Base-by-base conservation (phyloP, 1,140 invertebrate species). In the Cotesia typhae region DNA sequence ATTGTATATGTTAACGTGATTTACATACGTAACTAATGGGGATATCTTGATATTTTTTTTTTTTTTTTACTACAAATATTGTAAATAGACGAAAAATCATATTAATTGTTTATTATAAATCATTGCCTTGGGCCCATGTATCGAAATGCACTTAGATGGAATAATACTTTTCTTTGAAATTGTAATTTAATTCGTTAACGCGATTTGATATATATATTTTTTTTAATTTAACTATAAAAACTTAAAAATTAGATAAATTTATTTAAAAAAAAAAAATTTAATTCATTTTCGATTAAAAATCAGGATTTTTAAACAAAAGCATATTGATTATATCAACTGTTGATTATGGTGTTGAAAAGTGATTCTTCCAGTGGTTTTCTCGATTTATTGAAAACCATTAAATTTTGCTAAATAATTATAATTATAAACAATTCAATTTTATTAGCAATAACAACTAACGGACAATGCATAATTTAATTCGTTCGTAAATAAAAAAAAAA, bases 31-130 rank as follows among this genome's bases (percentile, higher is more conserved):
- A 38, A 65, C 10, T 5, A 47, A 47, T 10, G 41, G 41, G 41
- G 41, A 6, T 47, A 47, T 47, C 10, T 47, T 47, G 6, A 9
- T 47, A 6, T 47, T 47, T 47, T 47, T 10, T 47, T 47, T 47
- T 47, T 10, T 41, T n/a, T 61, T 61, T 20, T 61, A 41, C 36
- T 65, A 28, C 6, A 38, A 65, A 65, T 65, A 38, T 10, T 65
- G 63, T 65, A 65, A 65, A 65, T 65, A 41, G 63, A 65, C 37
- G 37, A n/a, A 37, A 35, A 65, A 65, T 17, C 35, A 37, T 65
- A 36, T 4, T 14, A 10, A 28, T 61, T 7, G n/a, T 14, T 20
- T 17, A 20, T 20, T 57, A 6, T 57, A 57, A 57, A 47, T 47
- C 10, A 47, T 9, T 47, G 41, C 41, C 41, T 47, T 47, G 41